Conservation (phyloP, 2,888 invertebrate genomes). For the Macrostomum cliftonense region DNA sequence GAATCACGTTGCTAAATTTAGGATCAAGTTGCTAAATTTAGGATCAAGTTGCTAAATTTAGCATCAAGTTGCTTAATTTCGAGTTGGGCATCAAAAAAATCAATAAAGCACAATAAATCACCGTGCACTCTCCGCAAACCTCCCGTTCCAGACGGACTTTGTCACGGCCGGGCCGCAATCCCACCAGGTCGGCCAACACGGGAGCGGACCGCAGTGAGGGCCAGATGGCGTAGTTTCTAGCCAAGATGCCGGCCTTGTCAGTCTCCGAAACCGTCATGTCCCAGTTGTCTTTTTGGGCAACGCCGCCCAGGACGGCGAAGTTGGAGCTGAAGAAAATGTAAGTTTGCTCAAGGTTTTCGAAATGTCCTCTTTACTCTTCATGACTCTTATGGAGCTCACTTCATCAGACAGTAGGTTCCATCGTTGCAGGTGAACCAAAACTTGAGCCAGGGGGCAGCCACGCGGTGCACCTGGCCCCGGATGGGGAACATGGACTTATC, state of each 20-base stretch:
- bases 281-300: neutral
- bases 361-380: no score
- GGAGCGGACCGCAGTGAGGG: conserved; percentile 5
- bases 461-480: conserved; percentile 8
- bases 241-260: neutral
- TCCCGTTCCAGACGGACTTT: conserved; percentile 5
- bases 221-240: neutral
- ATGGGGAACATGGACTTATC: conserved; percentile 10
- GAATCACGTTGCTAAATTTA: no score
- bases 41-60: no score
- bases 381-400: no score
- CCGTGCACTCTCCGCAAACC: neutral
- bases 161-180: conserved; percentile 3
- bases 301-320: no score
- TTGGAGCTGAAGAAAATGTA: no score
- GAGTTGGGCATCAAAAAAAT: no score
- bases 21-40: no score
- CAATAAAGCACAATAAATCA: no score
- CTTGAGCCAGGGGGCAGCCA: conserved; percentile 8
- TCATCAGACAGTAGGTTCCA: neutral
- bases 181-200: conserved; percentile 3
- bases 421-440: neutral
- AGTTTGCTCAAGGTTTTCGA: no score
- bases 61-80: no score
- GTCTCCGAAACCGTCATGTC: neutral